Percentiles rank a stretch among this genome's conserved stretches.
Conservation (phyloP, 2,888 invertebrate species). For the Ditula angustiorana region DNA sequence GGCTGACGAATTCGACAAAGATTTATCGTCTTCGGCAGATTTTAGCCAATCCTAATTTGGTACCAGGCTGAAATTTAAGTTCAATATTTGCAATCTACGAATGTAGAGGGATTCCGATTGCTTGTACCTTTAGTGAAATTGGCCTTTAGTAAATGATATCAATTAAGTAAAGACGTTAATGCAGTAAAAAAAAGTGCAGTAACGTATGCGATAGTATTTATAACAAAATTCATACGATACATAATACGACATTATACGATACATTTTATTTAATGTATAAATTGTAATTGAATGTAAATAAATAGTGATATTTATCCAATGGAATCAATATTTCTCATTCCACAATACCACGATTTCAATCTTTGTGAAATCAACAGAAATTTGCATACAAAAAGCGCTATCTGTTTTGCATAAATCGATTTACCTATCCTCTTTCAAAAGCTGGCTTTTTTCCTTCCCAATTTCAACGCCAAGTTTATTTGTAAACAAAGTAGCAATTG, state of each 20-base stretch:
- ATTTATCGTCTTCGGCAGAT: conserved; percentile 70
- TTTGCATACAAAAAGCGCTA: conserved; percentile 84
- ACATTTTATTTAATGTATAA: background rate
- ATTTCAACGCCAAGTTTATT: conserved; percentile 82
- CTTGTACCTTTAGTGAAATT: background rate
- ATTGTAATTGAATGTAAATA: conserved; percentile 7
- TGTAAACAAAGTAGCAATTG: conserved; percentile 82
- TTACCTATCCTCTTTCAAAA: conserved; percentile 82
- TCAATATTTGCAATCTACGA: conserved; percentile 31
- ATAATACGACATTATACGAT: too few species aligned
- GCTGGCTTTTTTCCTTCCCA: conserved; percentile 77
- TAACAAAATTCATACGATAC: too few species aligned
- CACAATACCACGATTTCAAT: conserved; percentile 80
- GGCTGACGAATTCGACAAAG: conserved; percentile 76
- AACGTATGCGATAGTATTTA: too few species aligned
- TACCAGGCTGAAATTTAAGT: conserved; percentile 44
- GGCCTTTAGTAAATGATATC: background rate
- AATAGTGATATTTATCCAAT: conserved; percentile 19
- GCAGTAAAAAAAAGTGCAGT: background rate
- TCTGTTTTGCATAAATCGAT: conserved; percentile 84
- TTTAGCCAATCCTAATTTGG: conserved; percentile 69
- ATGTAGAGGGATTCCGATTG: conserved; percentile 8
- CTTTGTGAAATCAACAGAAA: conserved; percentile 82
- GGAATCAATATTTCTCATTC: conserved; percentile 74
- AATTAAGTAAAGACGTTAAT: too few species aligned